phyloP scores from a whole-genome alignment of 1,140 invertebrate species.

The Ladona fulva region DNA sequence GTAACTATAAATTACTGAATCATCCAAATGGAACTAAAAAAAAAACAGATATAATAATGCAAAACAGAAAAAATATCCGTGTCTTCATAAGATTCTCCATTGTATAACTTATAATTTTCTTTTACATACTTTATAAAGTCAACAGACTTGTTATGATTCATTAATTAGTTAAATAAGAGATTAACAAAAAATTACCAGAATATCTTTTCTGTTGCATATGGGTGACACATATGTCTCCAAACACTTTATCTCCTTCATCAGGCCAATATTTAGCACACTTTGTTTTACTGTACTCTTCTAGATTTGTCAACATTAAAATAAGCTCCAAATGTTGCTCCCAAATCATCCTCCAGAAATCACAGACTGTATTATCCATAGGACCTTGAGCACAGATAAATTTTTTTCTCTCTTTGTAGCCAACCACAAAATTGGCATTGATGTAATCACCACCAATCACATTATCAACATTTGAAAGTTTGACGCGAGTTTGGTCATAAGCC shows the following conservation, averaged over 20 bases:
- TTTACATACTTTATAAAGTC: too few species aligned
- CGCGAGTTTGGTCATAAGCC: constrained; percentile 85
- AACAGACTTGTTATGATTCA: too few species aligned
- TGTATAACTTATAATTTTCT: too few species aligned
- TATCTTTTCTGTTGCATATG: constrained; percentile 63
- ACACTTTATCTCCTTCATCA: constrained; percentile 64
- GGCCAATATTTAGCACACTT: constrained; percentile 94
- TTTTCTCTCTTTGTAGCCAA: constrained; percentile 85
- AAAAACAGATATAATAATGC: too few species aligned
- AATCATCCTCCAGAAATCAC: constrained; percentile 96
- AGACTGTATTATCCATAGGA: constrained; percentile 85
- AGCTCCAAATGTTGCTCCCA: constrained; percentile 90
- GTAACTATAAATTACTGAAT: too few species aligned
- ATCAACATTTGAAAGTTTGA: constrained; percentile 65
- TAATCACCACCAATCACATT: constrained; percentile 74
- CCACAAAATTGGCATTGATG: constrained; percentile 87
- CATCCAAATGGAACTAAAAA: too few species aligned
- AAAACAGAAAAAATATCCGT: too few species aligned
- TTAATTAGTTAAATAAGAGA: neutral
- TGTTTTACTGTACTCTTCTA: constrained; percentile 87
- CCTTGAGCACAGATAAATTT: constrained; percentile 91
- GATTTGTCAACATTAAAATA: constrained; percentile 89
- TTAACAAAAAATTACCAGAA: constrained; percentile 31
- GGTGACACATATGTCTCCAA: constrained; percentile 67
- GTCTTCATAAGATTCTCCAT: too few species aligned